Evolutionary conservation across 2,797 vertebrate species (phyloP), one percentile per base, ranked within the genome.

Genomic region (Tapera naevia): DNA sequence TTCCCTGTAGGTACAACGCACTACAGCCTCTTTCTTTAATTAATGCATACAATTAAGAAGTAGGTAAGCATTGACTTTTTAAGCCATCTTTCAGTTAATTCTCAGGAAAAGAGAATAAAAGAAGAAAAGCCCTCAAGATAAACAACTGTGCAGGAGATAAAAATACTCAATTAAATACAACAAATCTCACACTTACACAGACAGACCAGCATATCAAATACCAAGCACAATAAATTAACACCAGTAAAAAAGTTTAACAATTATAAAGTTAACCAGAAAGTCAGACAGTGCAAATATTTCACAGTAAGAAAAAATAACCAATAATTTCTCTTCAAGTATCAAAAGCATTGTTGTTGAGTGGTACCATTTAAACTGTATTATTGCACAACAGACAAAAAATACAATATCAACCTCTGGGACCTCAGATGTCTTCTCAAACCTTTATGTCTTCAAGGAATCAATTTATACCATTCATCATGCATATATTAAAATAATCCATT

Each of bases 221-320:
- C 65, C 12, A 27, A 97, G 75, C 91, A 91, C 96, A 97, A 97
- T 97, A 98, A 97, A 97, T 97, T 96, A 94, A 97, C 91, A 96
- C 66, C 96, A 91, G 88, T 95, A 98, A 97, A 98, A 98, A 97
- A 89, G 80, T 96, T 94, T 64, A 82, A 94, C 95, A 95, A 89
- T 92, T 96, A 97, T 72, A 97, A 97, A 96, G 88, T 96, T 94
- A 96, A 95, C 79, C 93, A 95, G 95, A 97, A 97, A 97, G 89
- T 96, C 91, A 96, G 89, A 96, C 94, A 98, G 98, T 98, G 98
- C 98, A 98, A 98, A 97, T 97, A 96, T 96, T 97, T 96, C 95
- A 96, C 97, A 97, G 97, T 96, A 98, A 96, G 97, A 96, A 97
- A 97, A 97, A 97, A 96, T 94, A 97, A 97, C 84, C 85, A 93